These are phyloP conservation scores for Xiphydria camelus DNA, from an alignment of 2,888 invertebrate genomes.

Conservation along the genomic window DNA sequence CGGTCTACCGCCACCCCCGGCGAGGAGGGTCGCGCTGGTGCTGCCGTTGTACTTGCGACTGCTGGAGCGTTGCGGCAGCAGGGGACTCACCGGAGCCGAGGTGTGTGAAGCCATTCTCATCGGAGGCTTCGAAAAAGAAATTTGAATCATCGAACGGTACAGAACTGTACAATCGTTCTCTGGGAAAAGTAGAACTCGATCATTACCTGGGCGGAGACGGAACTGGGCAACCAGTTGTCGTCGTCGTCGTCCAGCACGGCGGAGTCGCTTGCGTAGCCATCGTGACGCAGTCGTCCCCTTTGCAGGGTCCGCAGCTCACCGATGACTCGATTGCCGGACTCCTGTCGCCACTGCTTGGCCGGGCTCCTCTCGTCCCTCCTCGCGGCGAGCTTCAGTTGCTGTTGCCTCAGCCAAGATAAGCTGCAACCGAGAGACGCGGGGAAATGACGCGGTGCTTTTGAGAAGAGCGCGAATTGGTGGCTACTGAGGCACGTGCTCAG, in stretches of 20 bases:
- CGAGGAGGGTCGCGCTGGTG: conserved; percentile 46
- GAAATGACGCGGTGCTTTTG: too few relatives aligned
- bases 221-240: conserved; percentile 59
- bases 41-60: conserved; percentile 56
- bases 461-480: too few relatives aligned
- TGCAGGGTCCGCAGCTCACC: conserved; percentile 64
- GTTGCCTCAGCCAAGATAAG: conserved; percentile 76
- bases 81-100: conserved; percentile 60
- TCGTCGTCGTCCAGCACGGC: conserved; percentile 79
- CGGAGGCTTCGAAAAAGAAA: conserved; percentile 22
- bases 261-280: conserved; percentile 79
- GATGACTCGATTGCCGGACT: conserved; percentile 69
- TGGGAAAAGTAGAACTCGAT: conserved; percentile 52
- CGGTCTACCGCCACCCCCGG: conserved; percentile 49
- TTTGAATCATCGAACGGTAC: not conserved
- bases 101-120: conserved; percentile 44
- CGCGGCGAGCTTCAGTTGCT: conserved; percentile 80
- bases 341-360: conserved; percentile 67
- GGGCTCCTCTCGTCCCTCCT: conserved; percentile 67
- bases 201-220: conserved; percentile 44
- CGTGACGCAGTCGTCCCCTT: conserved; percentile 60
- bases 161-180: conserved; percentile 55
- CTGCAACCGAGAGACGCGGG: too few relatives aligned
- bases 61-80: conserved; percentile 59
- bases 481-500: too few relatives aligned